Evolutionary conservation across 2,888 invertebrate species (phyloP).

Genomic region (Melolontha melolontha): DNA sequence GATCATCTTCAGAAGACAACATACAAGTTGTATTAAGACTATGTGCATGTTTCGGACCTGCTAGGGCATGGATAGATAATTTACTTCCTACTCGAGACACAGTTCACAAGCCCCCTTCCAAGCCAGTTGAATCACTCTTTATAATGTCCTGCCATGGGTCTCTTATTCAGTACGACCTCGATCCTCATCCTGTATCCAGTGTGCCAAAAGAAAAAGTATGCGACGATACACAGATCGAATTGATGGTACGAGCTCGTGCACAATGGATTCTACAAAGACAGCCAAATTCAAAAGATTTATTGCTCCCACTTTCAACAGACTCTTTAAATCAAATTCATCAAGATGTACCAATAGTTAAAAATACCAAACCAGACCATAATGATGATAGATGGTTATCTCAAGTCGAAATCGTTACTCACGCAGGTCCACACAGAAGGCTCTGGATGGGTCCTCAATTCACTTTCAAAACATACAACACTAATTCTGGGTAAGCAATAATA

Average conservation of each 20-base stretch:
- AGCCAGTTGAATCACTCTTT: slow-evolving; percentile 86
- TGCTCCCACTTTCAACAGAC: slow-evolving; percentile 80
- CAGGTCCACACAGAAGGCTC: slow-evolving; percentile 92
- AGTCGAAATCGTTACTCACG: slow-evolving; percentile 97
- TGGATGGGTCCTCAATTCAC: slow-evolving; percentile 99
- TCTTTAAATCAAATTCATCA: slow-evolving; percentile 74
- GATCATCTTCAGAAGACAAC: slow-evolving; percentile 78
- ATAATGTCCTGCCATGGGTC: slow-evolving; percentile 90
- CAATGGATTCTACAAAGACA: slow-evolving; percentile 89
- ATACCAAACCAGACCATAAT: slow-evolving; percentile 60
- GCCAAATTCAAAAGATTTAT: slow-evolving; percentile 74
- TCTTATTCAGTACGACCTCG: slow-evolving; percentile 89
- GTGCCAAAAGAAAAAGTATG: slow-evolving; percentile 86
- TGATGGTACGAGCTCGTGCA: slow-evolving; percentile 86
- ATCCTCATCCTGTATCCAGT: slow-evolving; percentile 76
- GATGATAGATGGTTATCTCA: slow-evolving; percentile 95
- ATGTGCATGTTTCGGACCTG: slow-evolving; percentile 82
- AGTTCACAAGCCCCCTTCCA: slow-evolving; percentile 63
- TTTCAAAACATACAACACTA: slow-evolving; percentile 90
- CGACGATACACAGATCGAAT: slow-evolving; percentile 87
- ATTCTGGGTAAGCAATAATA: slow-evolving; percentile 73
- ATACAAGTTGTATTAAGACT: slow-evolving; percentile 79
- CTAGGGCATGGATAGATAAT: slow-evolving; percentile 76
- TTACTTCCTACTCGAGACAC: slow-evolving; percentile 60
- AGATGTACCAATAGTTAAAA: slow-evolving; percentile 48